Conservation (phyloP, 2,888 invertebrate genomes). For the Zygothrica quintamaculata region DNA sequence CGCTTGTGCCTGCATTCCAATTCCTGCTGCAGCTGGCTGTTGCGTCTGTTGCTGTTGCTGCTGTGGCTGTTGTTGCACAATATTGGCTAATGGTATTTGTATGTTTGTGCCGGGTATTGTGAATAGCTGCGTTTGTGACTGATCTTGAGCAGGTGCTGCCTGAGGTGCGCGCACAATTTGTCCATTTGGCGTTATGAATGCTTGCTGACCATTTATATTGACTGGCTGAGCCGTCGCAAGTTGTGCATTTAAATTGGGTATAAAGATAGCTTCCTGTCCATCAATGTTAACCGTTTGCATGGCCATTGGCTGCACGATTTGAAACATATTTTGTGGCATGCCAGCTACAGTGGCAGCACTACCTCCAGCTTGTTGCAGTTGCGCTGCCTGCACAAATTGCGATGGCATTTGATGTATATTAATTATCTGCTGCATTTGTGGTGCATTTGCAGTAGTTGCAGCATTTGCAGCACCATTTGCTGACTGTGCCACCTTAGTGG, state of each 20-base stretch:
- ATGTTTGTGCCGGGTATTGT: constrained; percentile 87
- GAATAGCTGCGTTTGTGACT: constrained; percentile 86
- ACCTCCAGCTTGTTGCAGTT: constrained; percentile 35
- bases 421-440: constrained; percentile 79
- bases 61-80: constrained; percentile 76
- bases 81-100: constrained; percentile 85
- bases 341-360: constrained; percentile 35
- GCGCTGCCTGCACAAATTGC: constrained; percentile 70
- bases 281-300: constrained; percentile 97
- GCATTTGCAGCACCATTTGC: constrained; percentile 34
- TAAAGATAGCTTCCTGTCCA: constrained; percentile 96
- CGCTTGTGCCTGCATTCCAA: background rate
- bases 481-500: constrained; percentile 67
- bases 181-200: constrained; percentile 86
- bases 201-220: constrained; percentile 86
- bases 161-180: constrained; percentile 91
- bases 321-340: constrained; percentile 83
- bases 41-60: constrained; percentile 55
- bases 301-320: constrained; percentile 87
- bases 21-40: constrained; percentile 43
- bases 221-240: constrained; percentile 85
- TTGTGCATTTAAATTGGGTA: constrained; percentile 89
- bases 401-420: constrained; percentile 79
- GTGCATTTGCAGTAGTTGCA: constrained; percentile 42
- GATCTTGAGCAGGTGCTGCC: constrained; percentile 87